These are phyloP conservation scores for Chlorocebus sabaeus DNA, from an alignment of 2,113 vertebrate species.

Conservation along the genomic window DNA sequence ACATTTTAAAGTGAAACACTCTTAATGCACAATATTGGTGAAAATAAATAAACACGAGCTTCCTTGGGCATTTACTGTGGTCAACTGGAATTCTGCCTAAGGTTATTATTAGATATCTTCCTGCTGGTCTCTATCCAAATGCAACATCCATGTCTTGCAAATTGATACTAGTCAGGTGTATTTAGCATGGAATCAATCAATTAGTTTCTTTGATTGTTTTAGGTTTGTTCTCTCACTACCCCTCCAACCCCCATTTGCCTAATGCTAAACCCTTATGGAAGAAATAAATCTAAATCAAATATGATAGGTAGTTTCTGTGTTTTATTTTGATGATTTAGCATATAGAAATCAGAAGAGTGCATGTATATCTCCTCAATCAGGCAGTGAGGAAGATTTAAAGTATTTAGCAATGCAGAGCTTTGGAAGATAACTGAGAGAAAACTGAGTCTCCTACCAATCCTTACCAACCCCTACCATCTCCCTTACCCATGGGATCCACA, in stretches of 20 bases:
- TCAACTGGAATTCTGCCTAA: slow-evolving; percentile 58
- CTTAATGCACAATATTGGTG: slow-evolving; percentile 39
- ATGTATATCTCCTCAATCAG: background rate
- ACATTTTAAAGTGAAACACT: slow-evolving; percentile 47
- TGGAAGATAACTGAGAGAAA: background rate
- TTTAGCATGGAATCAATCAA: slow-evolving; percentile 34
- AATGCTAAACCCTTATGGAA: background rate
- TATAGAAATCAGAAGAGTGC: slow-evolving; percentile 12
- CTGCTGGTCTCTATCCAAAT: slow-evolving; percentile 20
- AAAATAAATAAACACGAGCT: slow-evolving; percentile 51
- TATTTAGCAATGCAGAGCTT: background rate
- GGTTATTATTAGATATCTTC: slow-evolving; percentile 67
- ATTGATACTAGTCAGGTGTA: slow-evolving; percentile 22
- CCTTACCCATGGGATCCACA: background rate
- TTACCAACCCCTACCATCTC: background rate
- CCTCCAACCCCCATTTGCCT: background rate
- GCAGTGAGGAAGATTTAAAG: background rate
- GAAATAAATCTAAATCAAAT: slow-evolving; percentile 16
- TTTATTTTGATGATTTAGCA: slow-evolving; percentile 32
- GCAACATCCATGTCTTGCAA: slow-evolving; percentile 57
- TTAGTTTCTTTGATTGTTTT: slow-evolving; percentile 25
- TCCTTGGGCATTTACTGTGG: slow-evolving; percentile 60
- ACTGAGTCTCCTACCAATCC: background rate
- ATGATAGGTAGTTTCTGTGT: background rate
- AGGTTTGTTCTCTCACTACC: background rate